Evolutionary conservation across 2,888 invertebrate species (phyloP).

Genomic region (Ophion ellenae): DNA sequence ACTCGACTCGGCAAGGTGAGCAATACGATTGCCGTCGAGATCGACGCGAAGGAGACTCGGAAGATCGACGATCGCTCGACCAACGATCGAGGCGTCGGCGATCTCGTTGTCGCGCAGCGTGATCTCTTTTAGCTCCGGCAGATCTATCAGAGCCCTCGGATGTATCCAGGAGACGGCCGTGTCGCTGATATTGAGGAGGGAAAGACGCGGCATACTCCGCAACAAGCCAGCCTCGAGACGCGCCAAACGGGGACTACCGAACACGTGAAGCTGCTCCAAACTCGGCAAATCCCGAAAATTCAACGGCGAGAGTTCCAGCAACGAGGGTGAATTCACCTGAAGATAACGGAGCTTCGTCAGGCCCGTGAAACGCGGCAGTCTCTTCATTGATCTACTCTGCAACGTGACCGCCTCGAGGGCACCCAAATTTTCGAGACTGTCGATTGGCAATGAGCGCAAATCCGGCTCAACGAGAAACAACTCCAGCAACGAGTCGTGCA

Average conservation of each 20-base stretch:
- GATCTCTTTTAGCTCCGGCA: slow-evolving; percentile 89
- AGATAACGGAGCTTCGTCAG: slow-evolving; percentile 90
- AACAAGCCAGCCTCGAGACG: slow-evolving; percentile 90
- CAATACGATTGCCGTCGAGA: slow-evolving; percentile 90
- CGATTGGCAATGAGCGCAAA: slow-evolving; percentile 90
- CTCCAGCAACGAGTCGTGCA: slow-evolving; percentile 91
- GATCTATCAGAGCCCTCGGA: slow-evolving; percentile 89
- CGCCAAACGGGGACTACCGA: slow-evolving; percentile 88
- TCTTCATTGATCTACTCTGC: slow-evolving; percentile 90
- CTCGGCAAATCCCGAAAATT: slow-evolving; percentile 89
- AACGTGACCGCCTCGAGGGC: slow-evolving; percentile 93
- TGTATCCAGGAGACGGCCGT: slow-evolving; percentile 92
- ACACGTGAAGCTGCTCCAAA: slow-evolving; percentile 90
- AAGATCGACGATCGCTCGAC: slow-evolving; percentile 90
- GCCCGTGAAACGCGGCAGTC: slow-evolving; percentile 90
- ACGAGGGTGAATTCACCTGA: slow-evolving; percentile 88
- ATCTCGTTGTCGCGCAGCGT: slow-evolving; percentile 90
- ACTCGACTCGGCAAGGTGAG: slow-evolving; percentile 89
- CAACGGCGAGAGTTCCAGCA: slow-evolving; percentile 88
- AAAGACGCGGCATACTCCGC: slow-evolving; percentile 88
- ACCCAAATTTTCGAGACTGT: slow-evolving; percentile 90
- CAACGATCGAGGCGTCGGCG: slow-evolving; percentile 92
- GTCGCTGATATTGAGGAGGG: slow-evolving; percentile 90
- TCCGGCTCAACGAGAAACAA: slow-evolving; percentile 94
- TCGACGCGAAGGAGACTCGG: slow-evolving; percentile 87